Conservation (phyloP, 64 coral and sea anemone species). For the Orbicella faveolata region DNA sequence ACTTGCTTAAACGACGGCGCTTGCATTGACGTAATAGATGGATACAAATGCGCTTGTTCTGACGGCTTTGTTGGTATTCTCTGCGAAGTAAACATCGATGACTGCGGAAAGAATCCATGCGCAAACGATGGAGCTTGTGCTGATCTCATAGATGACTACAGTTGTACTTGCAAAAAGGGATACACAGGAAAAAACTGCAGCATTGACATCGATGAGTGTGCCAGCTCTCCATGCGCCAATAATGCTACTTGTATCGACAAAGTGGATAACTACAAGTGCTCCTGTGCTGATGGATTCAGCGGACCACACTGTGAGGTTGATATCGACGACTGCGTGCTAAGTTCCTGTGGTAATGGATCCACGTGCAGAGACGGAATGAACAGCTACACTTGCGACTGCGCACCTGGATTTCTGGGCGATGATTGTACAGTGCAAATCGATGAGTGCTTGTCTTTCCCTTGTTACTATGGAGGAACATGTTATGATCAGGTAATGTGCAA, state of each 20-base stretch:
- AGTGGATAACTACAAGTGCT: slow-evolving; percentile 9
- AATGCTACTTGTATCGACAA: slow-evolving; percentile 25
- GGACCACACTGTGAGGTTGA: background rate
- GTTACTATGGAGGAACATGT: slow-evolving; percentile 52
- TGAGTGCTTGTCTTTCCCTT: slow-evolving; percentile 54
- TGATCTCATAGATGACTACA: slow-evolving; percentile 19
- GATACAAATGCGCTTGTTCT: slow-evolving; percentile 14
- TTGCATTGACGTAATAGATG: slow-evolving; percentile 16
- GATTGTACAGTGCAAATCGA: slow-evolving; percentile 11
- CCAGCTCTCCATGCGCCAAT: slow-evolving; percentile 3
- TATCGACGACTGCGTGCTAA: slow-evolving; percentile 2
- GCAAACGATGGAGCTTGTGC: slow-evolving; percentile 30
- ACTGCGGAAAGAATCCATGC: slow-evolving; percentile 41
- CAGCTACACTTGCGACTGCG: slow-evolving; percentile 17
- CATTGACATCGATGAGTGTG: slow-evolving; percentile 28
- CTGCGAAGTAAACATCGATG: slow-evolving; percentile 43
- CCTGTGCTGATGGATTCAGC: slow-evolving; percentile 27
- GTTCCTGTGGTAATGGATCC: background rate
- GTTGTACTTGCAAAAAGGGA: slow-evolving; percentile 10
- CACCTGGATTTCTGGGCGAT: slow-evolving; percentile 6
- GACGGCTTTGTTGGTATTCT: slow-evolving; percentile 13
- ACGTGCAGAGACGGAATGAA: slow-evolving; percentile 17
- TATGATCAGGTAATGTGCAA: slow-evolving; percentile 11
- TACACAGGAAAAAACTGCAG: slow-evolving; percentile 37
- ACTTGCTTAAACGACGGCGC: slow-evolving; percentile 30